Base-by-base conservation (phyloP, 2,888 invertebrate genomes). In the Parnassius mnemosyne region DNA sequence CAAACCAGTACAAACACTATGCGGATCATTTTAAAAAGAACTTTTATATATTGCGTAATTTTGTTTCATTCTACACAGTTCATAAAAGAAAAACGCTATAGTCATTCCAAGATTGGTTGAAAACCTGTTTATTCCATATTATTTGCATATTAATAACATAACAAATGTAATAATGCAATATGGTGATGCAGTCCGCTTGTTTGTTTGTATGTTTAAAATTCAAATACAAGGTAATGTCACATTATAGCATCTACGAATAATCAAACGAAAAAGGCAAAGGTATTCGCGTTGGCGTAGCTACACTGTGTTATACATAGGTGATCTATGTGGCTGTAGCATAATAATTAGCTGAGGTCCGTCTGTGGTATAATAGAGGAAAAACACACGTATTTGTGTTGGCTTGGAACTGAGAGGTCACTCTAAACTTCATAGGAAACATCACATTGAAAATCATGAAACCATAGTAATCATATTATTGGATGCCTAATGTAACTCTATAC, bases 311-410 rank as follows among this genome's bases (percentile, higher is more conserved):
- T 62, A 57, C 46, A 55, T 59, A 58, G 54, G 54, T 55, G 54
- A 55, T 63, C 58, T 59, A 46, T 59, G 63, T 63, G 51, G 54
- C 63, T 44, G 12, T 51, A n/a, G 63, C 63, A 63, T 63, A 63
- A 58, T 59, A 59, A 63, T 59, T 63, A 63, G 54, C 43, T 59
- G 50, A 41, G 43, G 50, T 41, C 43, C 54, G 58, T 42, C 20
- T 34, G 16, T 53, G 10, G 63, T 59, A 63, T 63, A 63, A 63
- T 46, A 59, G 58, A 58, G 53, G 41, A 62, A 57, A 11, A 52
- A 52, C 9, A n/a, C 9, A 34, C 34, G 5, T 34, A 5, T 34
- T 25, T 34, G 34, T 34, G 34, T 34, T 34, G 34, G 7, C 34
- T 34, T 7, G 34, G 34, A 34, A 34, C 7, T 34, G 34, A 34